Base-by-base conservation (phyloP, 2,113 vertebrate genomes). In the Tetraodon nigroviridis region DNA sequence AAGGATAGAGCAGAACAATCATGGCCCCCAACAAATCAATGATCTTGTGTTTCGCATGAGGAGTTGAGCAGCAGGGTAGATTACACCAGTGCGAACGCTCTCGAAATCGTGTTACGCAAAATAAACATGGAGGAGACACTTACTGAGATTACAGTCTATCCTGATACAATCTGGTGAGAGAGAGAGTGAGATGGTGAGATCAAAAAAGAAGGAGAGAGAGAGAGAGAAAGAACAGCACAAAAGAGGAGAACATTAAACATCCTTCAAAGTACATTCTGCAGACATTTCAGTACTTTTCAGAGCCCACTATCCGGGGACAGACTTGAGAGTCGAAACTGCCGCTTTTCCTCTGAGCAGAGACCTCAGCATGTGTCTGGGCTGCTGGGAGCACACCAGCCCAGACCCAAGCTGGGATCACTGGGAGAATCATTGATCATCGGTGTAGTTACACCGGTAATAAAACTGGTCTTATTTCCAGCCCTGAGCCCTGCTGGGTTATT, bases 101-200 rank as follows among this genome's bases (percentile, higher is more conserved):
- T 83, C 59, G 58, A 60, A 75, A 77, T 80, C 60, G 80, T 49
- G 69, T 61, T 69, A 83, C 62, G 66, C 73, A 66, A 79, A 75
- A 85, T 84, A 87, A 90, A 86, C 74, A 84, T 83, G n/a, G 15
- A 86, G 83, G 82, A 87, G 87, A 84, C 88, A 96, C 94, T 96
- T 96, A 96, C 94, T 96, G 90, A 93, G 93, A 90, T 93, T 93
- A 93, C 94, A 96, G 92, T 94, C 93, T 94, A 95, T 93, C 90
- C 94, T 94, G 93, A 96, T 93, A 94, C 94, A 95, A 93, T 95
- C 94, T 95, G 93, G 92, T 87, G 91, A 90, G 90, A 94, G 87
- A 90, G 88, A 90, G 91, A 92, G 92, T 90, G 89, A 90, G 86
- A 93, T 92, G 91, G 86, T 92, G 88, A 91, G 88, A 88, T 91